Evolutionary conservation across 2,888 invertebrate species (phyloP).

Genomic region (Conus canariensis): DNA sequence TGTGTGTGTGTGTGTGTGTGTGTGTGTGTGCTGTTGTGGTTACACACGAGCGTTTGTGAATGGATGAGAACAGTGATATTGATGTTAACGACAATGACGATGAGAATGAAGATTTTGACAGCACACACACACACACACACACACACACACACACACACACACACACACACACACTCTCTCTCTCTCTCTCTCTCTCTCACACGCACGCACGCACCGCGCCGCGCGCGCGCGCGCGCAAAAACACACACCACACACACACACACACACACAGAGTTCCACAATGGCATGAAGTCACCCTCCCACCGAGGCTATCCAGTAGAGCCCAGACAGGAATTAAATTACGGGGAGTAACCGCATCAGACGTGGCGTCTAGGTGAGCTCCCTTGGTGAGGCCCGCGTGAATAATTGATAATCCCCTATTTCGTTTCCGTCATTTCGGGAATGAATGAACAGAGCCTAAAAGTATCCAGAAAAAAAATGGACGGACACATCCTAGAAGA

Average conservation of each 20-base stretch:
- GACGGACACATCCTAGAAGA: background rate
- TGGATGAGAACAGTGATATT: too few relatives aligned
- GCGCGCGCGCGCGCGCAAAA: background rate
- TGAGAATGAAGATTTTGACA: background rate
- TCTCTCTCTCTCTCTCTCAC: too few relatives aligned
- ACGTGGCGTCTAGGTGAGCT: slow-evolving; percentile 35
- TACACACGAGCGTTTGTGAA: too few relatives aligned
- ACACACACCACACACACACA: slow-evolving; percentile 13
- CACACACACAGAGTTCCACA: background rate
- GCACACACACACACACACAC: background rate
- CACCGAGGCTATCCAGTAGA: slow-evolving; percentile 7
- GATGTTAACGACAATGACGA: too few relatives aligned
- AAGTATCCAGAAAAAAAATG: background rate
- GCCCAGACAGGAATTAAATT: slow-evolving; percentile 20
- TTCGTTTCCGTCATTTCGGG: slow-evolving; percentile 11
- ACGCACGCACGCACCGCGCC: background rate
- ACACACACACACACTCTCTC: too few relatives aligned
- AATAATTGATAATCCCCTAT: slow-evolving; percentile 32
- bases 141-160: background rate
- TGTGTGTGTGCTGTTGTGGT: too few relatives aligned
- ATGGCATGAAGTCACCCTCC: background rate
- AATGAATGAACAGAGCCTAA: slow-evolving; percentile 1
- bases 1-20: too few relatives aligned
- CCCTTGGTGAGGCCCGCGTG: slow-evolving; percentile 23
- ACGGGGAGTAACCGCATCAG: slow-evolving; percentile 32